These are phyloP conservation scores for Chloroceryle amazona DNA, from an alignment of 2,797 vertebrate species.

Conservation along the genomic window DNA sequence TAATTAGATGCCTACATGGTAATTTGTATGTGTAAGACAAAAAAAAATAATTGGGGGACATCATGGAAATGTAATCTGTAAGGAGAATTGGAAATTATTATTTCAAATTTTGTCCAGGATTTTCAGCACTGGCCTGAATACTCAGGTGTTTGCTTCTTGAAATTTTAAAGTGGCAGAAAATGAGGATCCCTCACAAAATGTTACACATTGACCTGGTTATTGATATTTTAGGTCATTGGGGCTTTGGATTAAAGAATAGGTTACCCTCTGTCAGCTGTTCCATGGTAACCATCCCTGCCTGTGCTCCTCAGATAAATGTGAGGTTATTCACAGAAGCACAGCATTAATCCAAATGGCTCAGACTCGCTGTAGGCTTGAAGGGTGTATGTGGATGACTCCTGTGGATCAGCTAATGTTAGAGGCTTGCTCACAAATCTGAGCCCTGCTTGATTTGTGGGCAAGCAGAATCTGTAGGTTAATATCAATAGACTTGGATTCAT, in stretches of 20 bases:
- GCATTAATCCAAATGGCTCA: not conserved
- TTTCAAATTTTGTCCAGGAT: not conserved
- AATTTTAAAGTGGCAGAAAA: not conserved
- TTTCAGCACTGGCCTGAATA: not conserved
- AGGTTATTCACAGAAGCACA: not conserved
- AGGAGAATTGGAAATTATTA: not conserved
- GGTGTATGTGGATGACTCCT: not conserved
- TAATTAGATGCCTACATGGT: not conserved
- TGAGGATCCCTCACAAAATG: fast-evolving
- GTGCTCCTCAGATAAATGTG: not conserved
- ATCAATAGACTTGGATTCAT: not conserved
- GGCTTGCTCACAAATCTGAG: not conserved
- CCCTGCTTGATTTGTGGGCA: not conserved
- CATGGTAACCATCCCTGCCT: not conserved
- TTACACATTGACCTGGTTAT: not conserved
- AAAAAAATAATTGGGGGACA: not conserved
- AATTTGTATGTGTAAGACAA: not conserved
- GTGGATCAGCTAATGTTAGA: not conserved
- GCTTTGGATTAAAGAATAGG: not conserved
- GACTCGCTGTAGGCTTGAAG: not conserved
- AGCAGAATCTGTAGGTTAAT: not conserved
- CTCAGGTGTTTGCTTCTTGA: not conserved
- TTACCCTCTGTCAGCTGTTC: not conserved
- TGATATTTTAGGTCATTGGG: not conserved
- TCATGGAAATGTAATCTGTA: not conserved